phyloP scores from a whole-genome alignment of 1,140 invertebrate species.

The Xylocopa sonorina region DNA sequence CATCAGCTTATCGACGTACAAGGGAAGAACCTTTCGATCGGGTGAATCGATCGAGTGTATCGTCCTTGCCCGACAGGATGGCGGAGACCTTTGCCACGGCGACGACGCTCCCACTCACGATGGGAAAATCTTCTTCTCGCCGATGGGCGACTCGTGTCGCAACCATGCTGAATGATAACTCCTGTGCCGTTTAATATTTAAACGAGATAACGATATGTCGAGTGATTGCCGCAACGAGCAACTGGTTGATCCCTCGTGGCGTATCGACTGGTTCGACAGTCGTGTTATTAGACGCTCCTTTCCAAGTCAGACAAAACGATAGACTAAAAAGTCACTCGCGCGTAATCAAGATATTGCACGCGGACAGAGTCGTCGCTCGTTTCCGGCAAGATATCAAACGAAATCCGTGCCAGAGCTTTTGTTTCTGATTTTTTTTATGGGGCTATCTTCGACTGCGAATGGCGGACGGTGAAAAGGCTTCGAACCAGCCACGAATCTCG shows the following conservation, averaged over 20 bases:
- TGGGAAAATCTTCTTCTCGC: conserved; percentile 58
- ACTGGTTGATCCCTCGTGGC: neutral
- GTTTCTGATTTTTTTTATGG: too few species aligned
- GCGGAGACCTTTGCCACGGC: conserved; percentile 63
- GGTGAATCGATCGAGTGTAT: conserved; percentile 56
- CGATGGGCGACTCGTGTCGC: conserved; percentile 31
- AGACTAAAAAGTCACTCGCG: neutral
- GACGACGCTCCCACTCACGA: conserved; percentile 70
- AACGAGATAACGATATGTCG: neutral
- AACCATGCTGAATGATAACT: conserved; percentile 23
- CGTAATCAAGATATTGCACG: neutral
- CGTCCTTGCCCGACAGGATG: conserved; percentile 64
- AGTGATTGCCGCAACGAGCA: neutral
- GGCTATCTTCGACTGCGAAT: too few species aligned
- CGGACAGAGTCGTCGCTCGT: neutral
- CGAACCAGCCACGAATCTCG: too few species aligned
- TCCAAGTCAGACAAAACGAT: neutral
- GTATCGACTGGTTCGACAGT: neutral
- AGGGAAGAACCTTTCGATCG: conserved; percentile 37
- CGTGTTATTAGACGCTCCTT: neutral
- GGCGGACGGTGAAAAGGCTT: too few species aligned
- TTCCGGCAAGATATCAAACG: too few species aligned
- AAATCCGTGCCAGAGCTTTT: too few species aligned
- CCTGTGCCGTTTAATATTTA: conserved; percentile 11
- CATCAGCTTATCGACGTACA: conserved; percentile 26